Evolutionary conservation across 2,888 invertebrate genomes (phyloP), one percentile per base, ranked within the genome.

Genomic region (Xiphydria camelus): DNA sequence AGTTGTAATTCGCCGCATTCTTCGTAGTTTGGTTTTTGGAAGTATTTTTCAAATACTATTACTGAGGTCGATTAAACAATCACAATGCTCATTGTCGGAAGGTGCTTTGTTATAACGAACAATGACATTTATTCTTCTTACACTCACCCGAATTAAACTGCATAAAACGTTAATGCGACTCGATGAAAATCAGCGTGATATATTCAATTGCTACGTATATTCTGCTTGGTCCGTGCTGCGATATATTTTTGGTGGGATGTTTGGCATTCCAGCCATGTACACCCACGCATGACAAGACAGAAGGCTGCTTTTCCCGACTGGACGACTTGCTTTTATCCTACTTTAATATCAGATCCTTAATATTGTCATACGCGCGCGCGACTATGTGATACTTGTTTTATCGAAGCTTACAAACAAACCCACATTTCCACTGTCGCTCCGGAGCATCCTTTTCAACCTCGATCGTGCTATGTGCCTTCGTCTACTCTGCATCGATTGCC

Each of bases 401-500:
- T 59, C n/a, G n/a, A n/a, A n/a, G n/a, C n/a, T n/a, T n/a, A n/a
- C n/a, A n/a, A n/a, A n/a, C n/a, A n/a, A n/a, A n/a, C n/a, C n/a
- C n/a, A n/a, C n/a, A n/a, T n/a, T n/a, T n/a, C n/a, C n/a, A n/a
- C n/a, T n/a, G n/a, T n/a, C n/a, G n/a, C n/a, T n/a, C n/a, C n/a
- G n/a, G n/a, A n/a, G n/a, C n/a, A n/a, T n/a, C n/a, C n/a, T n/a
- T n/a, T n/a, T n/a, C n/a, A n/a, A n/a, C n/a, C n/a, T n/a, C n/a
- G n/a, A n/a, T 76, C 76, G 78, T 77, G 78, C 66, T 68, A 74
- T 80, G 70, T 77, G 80, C 59, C 76, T 80, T 43, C 76, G 77
- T 62, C 70, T 80, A 51, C 76, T 80, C 63, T 81, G 81, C 70
- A 77, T 80, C 57, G 79, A 80, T 74, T 81, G 81, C 69, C 76